Base-by-base conservation (phyloP, 1,140 invertebrate genomes). In the Platyscapa corneri region DNA sequence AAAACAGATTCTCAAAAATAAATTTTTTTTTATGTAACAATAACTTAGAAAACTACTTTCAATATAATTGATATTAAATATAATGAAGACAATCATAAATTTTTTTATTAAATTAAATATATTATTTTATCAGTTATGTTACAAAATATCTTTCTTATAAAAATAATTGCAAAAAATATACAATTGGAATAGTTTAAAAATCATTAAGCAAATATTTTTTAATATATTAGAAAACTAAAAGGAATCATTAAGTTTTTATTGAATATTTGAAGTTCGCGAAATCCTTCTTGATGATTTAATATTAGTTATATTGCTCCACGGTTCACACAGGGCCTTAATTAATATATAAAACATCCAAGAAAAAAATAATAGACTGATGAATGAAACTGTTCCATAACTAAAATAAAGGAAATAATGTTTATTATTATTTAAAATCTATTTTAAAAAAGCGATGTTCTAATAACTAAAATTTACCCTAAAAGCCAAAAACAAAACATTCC, bases 281-380 rank as follows among this genome's bases (percentile, higher is more conserved):
- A 75, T 30, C 20, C 56, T 75, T 67, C 72, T 85, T 46, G 56
- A 23, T 46, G 60, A 37, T 82, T 56, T 83, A 37, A 67, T 34
- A 34, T 77, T 88, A 10, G 14, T 74, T 78, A 14, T 30, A 70
- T 83, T 83, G n/a, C 42, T 82, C 90, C 89, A 93, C 5, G 92
- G 90, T 78, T 93, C 91, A 46, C 89, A 89, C 1, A 83, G 83
- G 49, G 91, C 92, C 64, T 90, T 89, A 74, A 90, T 82, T 12
- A 93, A 18, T 67, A 92, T 72, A 37, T 90, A 92, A 23, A 90
- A 46, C 16, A 88, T 85, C 90, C 92, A 93, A 30, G 88, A 8
- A 34, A 87, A 87, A 39, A 89, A 79, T 27, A 87, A 18, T 46
- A 92, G 82, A 49, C 87, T 89, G 37, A 91, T 5, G 53, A 89